phyloP scores from a whole-genome alignment of 2,797 vertebrate genomes.

The Pogonophryne albipinna region DNA sequence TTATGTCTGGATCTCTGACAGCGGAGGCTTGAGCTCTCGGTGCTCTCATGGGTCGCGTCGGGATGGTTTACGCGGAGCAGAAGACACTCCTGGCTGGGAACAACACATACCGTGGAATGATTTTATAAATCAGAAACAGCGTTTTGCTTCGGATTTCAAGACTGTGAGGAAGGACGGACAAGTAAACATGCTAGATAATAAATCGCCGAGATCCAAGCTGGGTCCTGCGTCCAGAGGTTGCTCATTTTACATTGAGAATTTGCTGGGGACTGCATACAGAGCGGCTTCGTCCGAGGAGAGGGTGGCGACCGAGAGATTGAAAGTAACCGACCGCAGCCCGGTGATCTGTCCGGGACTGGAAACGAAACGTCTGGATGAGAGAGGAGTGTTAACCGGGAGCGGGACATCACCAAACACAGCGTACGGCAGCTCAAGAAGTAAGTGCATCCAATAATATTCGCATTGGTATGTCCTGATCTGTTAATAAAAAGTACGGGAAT shows the following conservation, averaged over 20 bases:
- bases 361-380: constrained; percentile 53
- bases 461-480: not conserved
- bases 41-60: constrained; percentile 29
- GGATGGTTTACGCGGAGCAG: constrained; percentile 38
- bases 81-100: constrained; percentile 1
- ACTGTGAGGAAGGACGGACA: not conserved
- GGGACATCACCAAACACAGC: constrained; percentile 71
- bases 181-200: constrained; percentile 83
- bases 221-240: constrained; percentile 84
- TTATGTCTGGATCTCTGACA: constrained; percentile 24
- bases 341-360: constrained; percentile 56
- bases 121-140: not conserved
- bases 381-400: constrained; percentile 74
- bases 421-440: constrained; percentile 82
- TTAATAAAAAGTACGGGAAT: not conserved
- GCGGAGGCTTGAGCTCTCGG: constrained; percentile 9
- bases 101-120: constrained; percentile 28
- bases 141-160: too few relatives aligned
- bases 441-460: constrained; percentile 59
- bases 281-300: constrained; percentile 34
- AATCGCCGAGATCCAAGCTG: constrained; percentile 79
- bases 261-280: constrained; percentile 79
- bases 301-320: constrained; percentile 34
- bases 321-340: constrained; percentile 18
- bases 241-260: constrained; percentile 91